Evolutionary conservation across 2,888 invertebrate genomes (phyloP).

Genomic region (Chymomyza procnemis): DNA sequence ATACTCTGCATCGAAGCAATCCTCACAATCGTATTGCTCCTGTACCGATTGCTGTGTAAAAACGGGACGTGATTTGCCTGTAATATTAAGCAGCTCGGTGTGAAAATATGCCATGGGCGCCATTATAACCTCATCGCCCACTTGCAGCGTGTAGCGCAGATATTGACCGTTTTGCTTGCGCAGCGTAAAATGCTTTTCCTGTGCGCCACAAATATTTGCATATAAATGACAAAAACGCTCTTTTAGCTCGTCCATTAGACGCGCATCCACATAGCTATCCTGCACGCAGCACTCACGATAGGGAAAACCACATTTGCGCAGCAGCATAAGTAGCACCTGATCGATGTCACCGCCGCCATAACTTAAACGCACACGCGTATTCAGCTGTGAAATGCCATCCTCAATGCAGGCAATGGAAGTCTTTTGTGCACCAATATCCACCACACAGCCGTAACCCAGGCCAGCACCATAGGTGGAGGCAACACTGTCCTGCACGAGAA

Average conservation of each 20-base stretch:
- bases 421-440: conserved; percentile 97
- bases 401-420: conserved; percentile 97
- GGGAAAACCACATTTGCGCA: conserved; percentile 94
- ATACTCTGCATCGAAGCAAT: conserved; percentile 95
- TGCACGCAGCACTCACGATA: conserved; percentile 88
- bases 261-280: conserved; percentile 86
- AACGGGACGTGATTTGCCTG: conserved; percentile 83
- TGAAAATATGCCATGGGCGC: conserved; percentile 93
- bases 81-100: conserved; percentile 91
- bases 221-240: conserved; percentile 95
- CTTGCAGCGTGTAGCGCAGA: conserved; percentile 86
- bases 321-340: conserved; percentile 91
- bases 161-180: conserved; percentile 81
- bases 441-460: conserved; percentile 92
- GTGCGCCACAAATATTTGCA: conserved; percentile 91
- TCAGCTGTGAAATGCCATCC: conserved; percentile 94
- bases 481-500: conserved; percentile 84
- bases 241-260: conserved; percentile 89
- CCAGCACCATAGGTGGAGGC: conserved; percentile 92
- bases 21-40: conserved; percentile 88
- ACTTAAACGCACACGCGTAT: conserved; percentile 89
- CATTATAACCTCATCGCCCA: conserved; percentile 94
- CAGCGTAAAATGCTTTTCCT: conserved; percentile 88
- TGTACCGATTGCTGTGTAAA: conserved; percentile 85
- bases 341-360: conserved; percentile 96